Conservation (phyloP, 1,140 invertebrate species). For the Bombus cullumanus region DNA sequence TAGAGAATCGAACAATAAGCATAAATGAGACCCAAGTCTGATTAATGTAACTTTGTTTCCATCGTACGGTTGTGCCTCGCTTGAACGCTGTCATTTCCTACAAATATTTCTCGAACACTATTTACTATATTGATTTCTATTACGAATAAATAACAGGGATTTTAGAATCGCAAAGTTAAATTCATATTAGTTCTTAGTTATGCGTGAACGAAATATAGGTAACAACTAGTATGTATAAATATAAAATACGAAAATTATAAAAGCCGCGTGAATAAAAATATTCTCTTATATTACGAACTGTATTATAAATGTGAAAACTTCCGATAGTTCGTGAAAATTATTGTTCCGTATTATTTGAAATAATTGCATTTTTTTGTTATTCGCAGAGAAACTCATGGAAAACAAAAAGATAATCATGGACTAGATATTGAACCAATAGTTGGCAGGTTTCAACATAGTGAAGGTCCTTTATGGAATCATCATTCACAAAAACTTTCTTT, state of each 20-base stretch:
- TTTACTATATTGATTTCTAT: no score
- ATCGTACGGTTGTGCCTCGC: no score
- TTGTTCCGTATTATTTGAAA: background rate
- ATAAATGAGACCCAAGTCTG: no score
- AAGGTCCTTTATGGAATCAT: conserved; percentile 87
- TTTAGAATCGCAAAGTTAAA: no score
- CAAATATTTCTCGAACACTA: no score
- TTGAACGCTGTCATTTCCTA: no score
- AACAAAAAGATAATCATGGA: rapidly evolving
- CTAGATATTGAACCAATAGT: conserved; percentile 16
- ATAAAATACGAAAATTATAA: background rate
- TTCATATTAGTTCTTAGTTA: no score
- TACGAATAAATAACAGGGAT: no score
- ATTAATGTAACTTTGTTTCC: no score
- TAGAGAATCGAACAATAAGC: no score
- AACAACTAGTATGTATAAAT: background rate
- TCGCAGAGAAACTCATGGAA: background rate
- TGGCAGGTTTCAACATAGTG: conserved; percentile 70
- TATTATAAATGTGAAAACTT: no score
- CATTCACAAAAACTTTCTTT: conserved; percentile 85
- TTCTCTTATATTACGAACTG: background rate
- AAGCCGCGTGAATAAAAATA: background rate
- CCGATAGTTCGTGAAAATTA: background rate
- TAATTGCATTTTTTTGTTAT: background rate
- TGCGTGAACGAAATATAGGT: no score